Evolutionary conservation across 2,797 vertebrate genomes (phyloP).

Genomic region (Myotis findleyi): DNA sequence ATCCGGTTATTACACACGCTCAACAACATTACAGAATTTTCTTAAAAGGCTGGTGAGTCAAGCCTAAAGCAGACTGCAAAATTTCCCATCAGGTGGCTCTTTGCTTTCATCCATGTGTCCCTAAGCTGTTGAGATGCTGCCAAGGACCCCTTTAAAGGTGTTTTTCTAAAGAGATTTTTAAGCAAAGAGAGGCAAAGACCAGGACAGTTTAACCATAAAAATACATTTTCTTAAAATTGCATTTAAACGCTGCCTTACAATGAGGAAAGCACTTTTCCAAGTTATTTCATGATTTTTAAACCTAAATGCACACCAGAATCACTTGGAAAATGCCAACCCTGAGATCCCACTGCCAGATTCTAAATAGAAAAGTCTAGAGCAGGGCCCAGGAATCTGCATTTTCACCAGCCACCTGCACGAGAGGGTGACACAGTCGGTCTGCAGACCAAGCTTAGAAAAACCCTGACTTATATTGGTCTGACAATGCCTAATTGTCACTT

Average conservation of each 20-base stretch:
- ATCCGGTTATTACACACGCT: background rate
- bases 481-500: background rate
- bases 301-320: background rate
- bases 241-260: background rate
- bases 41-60: conserved; percentile 53
- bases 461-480: background rate
- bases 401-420: background rate
- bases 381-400: background rate
- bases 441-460: background rate
- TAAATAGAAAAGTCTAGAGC: background rate
- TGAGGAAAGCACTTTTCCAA: background rate
- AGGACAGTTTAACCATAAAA: background rate
- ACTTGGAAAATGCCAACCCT: background rate
- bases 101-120: background rate
- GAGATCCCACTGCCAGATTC: background rate
- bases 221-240: background rate
- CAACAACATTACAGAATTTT: background rate
- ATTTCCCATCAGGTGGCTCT: background rate
- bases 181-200: background rate
- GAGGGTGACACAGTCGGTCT: background rate
- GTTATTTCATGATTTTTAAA: background rate
- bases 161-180: background rate
- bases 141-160: background rate
- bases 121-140: background rate
- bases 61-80: background rate